A percentile compares a stretch with the other conserved stretches of the same genome.
Evolutionary conservation across 1,140 invertebrate species (phyloP).

Genomic region (Holotrichia oblita): DNA sequence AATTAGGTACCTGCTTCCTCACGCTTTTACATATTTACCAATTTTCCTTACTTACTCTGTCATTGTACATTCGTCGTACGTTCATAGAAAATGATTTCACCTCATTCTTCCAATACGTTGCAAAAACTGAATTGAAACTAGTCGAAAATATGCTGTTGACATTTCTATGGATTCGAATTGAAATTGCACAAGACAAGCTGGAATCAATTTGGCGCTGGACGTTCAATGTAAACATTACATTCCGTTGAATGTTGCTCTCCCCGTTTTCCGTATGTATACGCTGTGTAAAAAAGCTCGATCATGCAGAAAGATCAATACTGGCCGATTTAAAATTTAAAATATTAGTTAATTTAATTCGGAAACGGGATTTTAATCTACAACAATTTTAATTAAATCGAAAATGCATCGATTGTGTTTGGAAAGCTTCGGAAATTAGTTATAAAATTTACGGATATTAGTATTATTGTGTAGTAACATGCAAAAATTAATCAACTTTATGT

Average conservation of each 20-base stretch:
- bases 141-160: constrained; percentile 6
- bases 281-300: neutral
- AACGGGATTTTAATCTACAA: too few species aligned
- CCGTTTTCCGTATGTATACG: neutral
- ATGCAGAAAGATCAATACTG: neutral
- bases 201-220: constrained; percentile 6
- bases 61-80: neutral
- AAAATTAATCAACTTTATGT: too few species aligned
- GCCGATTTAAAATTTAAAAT: neutral
- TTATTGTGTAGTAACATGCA: too few species aligned
- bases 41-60: too few species aligned
- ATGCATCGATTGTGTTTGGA: too few species aligned
- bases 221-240: neutral
- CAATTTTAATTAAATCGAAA: too few species aligned
- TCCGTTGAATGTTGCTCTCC: neutral
- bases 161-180: constrained; percentile 13
- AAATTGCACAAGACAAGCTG: constrained; percentile 1
- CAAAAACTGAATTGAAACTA: neutral
- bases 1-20: too few species aligned
- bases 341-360: too few species aligned
- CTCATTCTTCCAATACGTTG: neutral
- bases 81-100: neutral
- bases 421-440: too few species aligned
- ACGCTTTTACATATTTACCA: too few species aligned
- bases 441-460: too few species aligned